A percentile compares a stretch with the other conserved stretches of the same genome.
These are phyloP conservation scores for Drosophila kanekoi DNA, from an alignment of 2,888 invertebrate species.

Conservation along the genomic window DNA sequence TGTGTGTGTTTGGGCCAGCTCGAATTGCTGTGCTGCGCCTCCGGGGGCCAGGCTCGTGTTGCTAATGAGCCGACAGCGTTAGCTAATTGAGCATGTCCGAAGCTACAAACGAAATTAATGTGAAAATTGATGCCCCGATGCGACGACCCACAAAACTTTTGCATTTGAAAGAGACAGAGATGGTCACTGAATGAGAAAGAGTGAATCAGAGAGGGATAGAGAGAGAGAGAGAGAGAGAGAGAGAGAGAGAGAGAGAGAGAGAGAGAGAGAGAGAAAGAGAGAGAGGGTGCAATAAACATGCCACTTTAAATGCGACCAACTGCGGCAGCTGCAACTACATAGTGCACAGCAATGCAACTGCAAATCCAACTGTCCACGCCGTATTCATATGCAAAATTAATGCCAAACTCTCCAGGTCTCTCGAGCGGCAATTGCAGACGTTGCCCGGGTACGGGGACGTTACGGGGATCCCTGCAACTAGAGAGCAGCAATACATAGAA, in stretches of 20 bases:
- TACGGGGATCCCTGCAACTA: neutral
- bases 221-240: neutral
- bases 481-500: neutral
- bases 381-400: constrained; percentile 73
- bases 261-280: no score
- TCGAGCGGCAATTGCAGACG: constrained; percentile 14
- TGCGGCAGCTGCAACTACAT: neutral
- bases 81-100: constrained; percentile 55
- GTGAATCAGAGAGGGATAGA: neutral
- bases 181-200: neutral
- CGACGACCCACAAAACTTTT: constrained; percentile 12
- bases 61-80: constrained; percentile 59
- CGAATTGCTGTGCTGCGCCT: constrained; percentile 13
- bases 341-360: neutral
- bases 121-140: constrained; percentile 55
- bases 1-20: constrained; percentile 5
- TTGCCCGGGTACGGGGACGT: constrained; percentile 1
- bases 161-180: neutral
- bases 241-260: neutral
- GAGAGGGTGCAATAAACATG: constrained; percentile 44
- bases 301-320: constrained; percentile 16
- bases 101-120: constrained; percentile 62
- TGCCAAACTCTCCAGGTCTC: constrained; percentile 22
- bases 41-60: constrained; percentile 38
- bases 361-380: constrained; percentile 42